These are phyloP conservation scores for Siphlonurus alternatus DNA, from an alignment of 2,888 invertebrate genomes.

Conservation along the genomic window DNA sequence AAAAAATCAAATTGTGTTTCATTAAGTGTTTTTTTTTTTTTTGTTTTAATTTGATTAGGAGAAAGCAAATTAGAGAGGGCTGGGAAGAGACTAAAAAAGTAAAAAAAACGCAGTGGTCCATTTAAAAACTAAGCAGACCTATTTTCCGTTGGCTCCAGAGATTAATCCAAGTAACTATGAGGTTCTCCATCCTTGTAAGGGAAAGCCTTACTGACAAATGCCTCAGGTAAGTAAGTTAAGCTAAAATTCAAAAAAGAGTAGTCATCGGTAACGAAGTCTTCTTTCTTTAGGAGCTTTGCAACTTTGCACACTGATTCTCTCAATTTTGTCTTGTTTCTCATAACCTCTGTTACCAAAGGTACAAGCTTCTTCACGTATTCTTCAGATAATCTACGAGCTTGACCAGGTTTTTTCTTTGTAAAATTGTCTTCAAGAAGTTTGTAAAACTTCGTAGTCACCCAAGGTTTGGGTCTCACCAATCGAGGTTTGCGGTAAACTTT, in stretches of 20 bases:
- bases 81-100: too few relatives aligned
- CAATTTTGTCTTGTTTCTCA: neutral
- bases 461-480: conserved; percentile 19
- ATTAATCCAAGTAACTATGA: too few relatives aligned
- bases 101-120: too few relatives aligned
- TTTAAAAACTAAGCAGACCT: too few relatives aligned
- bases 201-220: neutral
- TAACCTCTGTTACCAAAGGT: neutral
- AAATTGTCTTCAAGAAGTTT: conserved; percentile 13
- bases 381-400: neutral
- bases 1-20: too few relatives aligned
- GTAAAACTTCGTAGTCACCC: conserved; percentile 22
- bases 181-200: neutral
- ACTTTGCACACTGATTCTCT: neutral
- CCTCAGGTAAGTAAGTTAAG: neutral
- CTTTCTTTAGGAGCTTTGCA: neutral
- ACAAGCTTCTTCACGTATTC: neutral
- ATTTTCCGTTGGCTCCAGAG: too few relatives aligned
- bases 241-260: neutral
- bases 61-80: too few relatives aligned
- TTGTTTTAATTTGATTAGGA: too few relatives aligned
- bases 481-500: conserved; percentile 20
- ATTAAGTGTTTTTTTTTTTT: too few relatives aligned
- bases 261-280: neutral
- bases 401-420: neutral